Base-by-base conservation (phyloP, 1,140 invertebrate genomes). In the Drosophila bocki region DNA sequence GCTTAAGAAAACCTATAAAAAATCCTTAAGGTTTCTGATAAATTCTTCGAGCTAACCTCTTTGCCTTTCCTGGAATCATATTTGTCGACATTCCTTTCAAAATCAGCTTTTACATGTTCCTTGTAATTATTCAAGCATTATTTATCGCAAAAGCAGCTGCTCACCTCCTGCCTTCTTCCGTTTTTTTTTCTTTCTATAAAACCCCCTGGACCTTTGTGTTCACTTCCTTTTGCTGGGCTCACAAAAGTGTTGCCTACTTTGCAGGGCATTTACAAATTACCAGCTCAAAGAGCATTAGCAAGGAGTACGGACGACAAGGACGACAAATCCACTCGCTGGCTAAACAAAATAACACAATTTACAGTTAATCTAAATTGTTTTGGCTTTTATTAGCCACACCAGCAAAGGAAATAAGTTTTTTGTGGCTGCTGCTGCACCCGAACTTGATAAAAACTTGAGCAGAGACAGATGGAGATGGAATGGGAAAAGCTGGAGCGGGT, bases 361-460 rank as follows among this genome's bases (percentile, higher is more conserved):
- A 85, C 85, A 90, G 86, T 90, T 90, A 90, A 90, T 90, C 85
- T 88, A 88, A 88, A 88, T 88, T 87, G 87, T 88, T 72, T 72
- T 72, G 67, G 80, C 85, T 87, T 87, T 88, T 90, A 90, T 90
- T 90, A 79, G 85, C 69, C 67, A 22, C 69, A 71, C 63, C 75
- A 72, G 75, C 75, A 86, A 62, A 82, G 44, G 54, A 59, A 71
- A 77, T 69, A 77, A 77, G 87, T 80, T 90, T 90, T 90, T 80
- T 90, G 84, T 76, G 84, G 85, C 78, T 90, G 72, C 74, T 88
- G 72, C 67, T 86, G 83, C 83, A 88, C 75, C 78, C 69, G 70
- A 87, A 87, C 84, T 87, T 90, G 81, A 90, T 84, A 90, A 90
- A 90, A 88, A 84, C 81, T 90, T 81, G 70, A 78, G 54, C 65